A percentile compares a stretch with the other conserved stretches of the same genome.
These are phyloP conservation scores for Rhabdornis inornatus DNA, from an alignment of 2,113 vertebrate species.

Conservation along the genomic window DNA sequence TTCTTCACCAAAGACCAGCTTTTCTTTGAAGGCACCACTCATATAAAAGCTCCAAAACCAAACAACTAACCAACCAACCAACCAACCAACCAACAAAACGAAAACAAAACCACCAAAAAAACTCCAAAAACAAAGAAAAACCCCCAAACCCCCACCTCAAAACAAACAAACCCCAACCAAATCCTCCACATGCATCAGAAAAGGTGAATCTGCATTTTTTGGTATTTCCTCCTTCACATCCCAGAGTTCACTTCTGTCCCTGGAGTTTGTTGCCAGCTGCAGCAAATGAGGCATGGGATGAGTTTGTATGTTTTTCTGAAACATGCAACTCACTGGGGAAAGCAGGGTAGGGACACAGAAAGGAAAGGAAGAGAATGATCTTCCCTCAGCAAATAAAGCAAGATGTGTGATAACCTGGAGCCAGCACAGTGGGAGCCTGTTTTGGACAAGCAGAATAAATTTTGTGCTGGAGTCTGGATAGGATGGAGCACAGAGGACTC, in stretches of 20 bases:
- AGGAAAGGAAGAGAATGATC: not conserved
- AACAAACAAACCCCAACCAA: not conserved
- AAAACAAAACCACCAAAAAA: not conserved
- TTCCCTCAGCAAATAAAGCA: not conserved
- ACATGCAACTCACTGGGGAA: not conserved
- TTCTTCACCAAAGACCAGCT: not conserved
- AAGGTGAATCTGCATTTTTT: not conserved
- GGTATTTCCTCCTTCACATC: not conserved
- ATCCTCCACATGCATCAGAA: not conserved
- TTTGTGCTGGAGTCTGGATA: not conserved
- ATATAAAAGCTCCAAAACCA: not conserved
- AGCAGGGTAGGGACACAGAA: not conserved
- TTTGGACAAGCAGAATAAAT: not conserved
- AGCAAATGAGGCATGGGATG: conserved; percentile 45
- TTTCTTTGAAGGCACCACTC: not conserved
- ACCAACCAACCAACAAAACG: not conserved
- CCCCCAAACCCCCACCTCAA: fast-evolving
- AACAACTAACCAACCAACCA: not conserved
- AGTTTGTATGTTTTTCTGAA: not conserved
- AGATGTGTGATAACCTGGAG: not conserved
- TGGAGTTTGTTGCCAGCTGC: not conserved
- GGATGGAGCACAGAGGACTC: not conserved
- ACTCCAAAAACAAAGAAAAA: not conserved
- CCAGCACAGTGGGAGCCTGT: not conserved
- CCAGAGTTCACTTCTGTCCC: not conserved